Base-by-base conservation (phyloP, 2,797 vertebrate species). In the Steatocranus sp. region DNA sequence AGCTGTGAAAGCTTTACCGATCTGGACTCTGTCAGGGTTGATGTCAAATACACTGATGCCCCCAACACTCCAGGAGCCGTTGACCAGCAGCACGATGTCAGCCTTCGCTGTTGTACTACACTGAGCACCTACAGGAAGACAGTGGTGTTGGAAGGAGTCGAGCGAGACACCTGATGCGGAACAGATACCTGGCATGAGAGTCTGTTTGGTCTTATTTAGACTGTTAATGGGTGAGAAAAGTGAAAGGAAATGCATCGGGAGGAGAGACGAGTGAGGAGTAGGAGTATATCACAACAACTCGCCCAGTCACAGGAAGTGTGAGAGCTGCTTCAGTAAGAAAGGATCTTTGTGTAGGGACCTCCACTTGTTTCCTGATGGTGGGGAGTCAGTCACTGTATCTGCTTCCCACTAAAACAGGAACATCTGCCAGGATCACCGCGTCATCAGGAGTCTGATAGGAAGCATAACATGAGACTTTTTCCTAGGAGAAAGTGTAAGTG, bases 41-140 rank as follows among this genome's bases (percentile, higher is more conserved):
- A 53, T 53, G 11, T 53, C 11, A 53, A 53, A 53, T 23, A 53
- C 2, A 2, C 23, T 53, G 23, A 97, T 95, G 7, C 98, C 93
- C 0, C 98, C 98, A 0, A 99, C 99, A 87, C 98, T 99, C 98
- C 98, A 99, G 2, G 98, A 99, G 48, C 98, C 98, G 1, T 99
- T 98, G 66, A 99, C 98, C 93, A 99, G 96, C 92, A 99, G 91
- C 81, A 99, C 94, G 0, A 99, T 96, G 92, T 99, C 98, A n/a
- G 98, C 98, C 94, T 96, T 97, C 5, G 97, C 97, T 77, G 95
- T 70, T 68, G 97, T 98, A 93, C 96, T 96, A 90, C 98, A 99
- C 79, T 97, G 93, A 87, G 94, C 79, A 66, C 95, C 98, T 99
- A 96, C 51, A 48, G 3, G 66, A 53, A 81, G 73, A 87, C 5